phyloP scores from a whole-genome alignment of 2,888 invertebrate species.

The Sarcophaga variegata region DNA sequence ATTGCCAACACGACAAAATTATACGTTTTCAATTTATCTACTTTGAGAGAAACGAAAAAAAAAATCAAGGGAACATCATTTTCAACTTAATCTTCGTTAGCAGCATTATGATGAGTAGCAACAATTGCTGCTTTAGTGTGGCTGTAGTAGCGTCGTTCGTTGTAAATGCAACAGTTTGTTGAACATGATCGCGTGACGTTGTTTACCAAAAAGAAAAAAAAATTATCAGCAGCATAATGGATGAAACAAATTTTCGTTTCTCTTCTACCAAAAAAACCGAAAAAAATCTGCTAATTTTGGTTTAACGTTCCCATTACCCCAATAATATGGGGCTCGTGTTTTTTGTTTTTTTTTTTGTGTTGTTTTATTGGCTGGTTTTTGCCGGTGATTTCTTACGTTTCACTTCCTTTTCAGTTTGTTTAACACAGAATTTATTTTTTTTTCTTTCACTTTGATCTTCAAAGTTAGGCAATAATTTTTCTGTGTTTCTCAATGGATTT shows the following conservation, averaged over 20 bases:
- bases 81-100: background rate
- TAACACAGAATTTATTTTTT: background rate
- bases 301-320: too few relatives aligned
- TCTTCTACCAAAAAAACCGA: too few relatives aligned
- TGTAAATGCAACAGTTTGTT: background rate
- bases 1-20: conserved; percentile 39
- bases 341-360: background rate
- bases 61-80: background rate
- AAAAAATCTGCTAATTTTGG: too few relatives aligned
- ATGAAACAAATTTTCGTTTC: too few relatives aligned
- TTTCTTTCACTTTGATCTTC: background rate
- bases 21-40: conserved; percentile 21
- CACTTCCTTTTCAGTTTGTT: background rate
- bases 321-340: too few relatives aligned
- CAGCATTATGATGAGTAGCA: background rate
- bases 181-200: background rate
- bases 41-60: background rate
- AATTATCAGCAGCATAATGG: too few relatives aligned
- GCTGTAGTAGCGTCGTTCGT: background rate
- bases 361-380: background rate
- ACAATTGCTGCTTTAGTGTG: background rate
- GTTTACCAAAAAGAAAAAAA: too few relatives aligned
- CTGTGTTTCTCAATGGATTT: background rate
- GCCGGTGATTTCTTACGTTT: background rate
- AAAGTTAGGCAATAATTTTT: background rate